Percentiles rank a stretch among this genome's conserved stretches.
Evolutionary conservation across 1,140 invertebrate genomes (phyloP).

Genomic region (Papilio xuthus): DNA sequence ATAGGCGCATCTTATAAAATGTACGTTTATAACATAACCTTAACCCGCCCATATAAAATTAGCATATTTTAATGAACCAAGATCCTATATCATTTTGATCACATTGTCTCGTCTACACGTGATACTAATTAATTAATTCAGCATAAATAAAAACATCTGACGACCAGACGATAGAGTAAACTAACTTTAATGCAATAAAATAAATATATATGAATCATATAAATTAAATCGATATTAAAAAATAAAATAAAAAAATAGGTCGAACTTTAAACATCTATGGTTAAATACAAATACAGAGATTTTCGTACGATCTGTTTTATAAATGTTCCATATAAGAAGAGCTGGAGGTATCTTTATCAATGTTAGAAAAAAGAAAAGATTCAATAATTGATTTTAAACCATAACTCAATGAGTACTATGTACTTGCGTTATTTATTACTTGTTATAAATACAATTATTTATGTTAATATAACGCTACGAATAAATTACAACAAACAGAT

Average conservation of each 20-base stretch:
- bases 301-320: no score
- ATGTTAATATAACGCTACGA: slow-evolving; percentile 5
- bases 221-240: no score
- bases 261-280: no score
- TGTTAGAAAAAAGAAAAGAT: not conserved
- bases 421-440: slow-evolving; percentile 13
- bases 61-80: slow-evolving; percentile 14
- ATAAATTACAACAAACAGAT: not conserved
- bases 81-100: not conserved
- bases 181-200: no score
- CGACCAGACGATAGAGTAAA: not conserved
- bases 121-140: not conserved
- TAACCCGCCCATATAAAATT: not conserved
- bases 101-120: not conserved
- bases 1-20: not conserved
- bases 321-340: no score
- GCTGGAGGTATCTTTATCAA: not conserved
- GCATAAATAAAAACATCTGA: not conserved
- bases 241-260: no score
- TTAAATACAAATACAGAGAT: no score
- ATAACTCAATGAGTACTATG: not conserved
- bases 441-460: slow-evolving; percentile 11
- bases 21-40: not conserved
- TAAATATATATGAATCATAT: no score
- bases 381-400: not conserved